These are phyloP conservation scores for Elmis aenea DNA, from an alignment of 2,888 invertebrate species.

Conservation along the genomic window DNA sequence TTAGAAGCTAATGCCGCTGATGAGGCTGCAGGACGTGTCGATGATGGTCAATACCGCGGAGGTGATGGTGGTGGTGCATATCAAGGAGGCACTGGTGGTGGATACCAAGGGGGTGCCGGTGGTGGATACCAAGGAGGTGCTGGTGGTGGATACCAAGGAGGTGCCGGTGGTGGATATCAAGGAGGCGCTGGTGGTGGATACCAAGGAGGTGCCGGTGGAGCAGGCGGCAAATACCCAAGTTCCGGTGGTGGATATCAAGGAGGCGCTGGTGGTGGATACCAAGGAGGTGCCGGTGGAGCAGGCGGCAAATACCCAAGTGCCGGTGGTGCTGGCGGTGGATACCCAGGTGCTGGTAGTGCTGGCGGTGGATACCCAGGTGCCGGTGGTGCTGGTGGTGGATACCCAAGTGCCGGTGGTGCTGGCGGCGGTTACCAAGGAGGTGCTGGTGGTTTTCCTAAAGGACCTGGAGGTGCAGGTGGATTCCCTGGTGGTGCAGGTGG, in stretches of 20 bases:
- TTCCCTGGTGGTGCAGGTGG: slow-evolving; percentile 28
- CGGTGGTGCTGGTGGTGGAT: slow-evolving; percentile 27
- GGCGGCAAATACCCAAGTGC: too few relatives aligned
- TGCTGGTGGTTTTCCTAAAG: too few relatives aligned
- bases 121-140: too few relatives aligned
- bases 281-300: slow-evolving; percentile 29
- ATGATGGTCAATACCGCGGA: slow-evolving; percentile 20
- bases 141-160: slow-evolving; percentile 27
- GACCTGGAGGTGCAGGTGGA: slow-evolving; percentile 25
- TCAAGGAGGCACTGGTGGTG: slow-evolving; percentile 25
- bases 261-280: slow-evolving; percentile 19
- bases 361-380: too few relatives aligned
- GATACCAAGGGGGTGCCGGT: slow-evolving; percentile 25
- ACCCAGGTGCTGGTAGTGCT: too few relatives aligned
- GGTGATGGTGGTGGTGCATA: slow-evolving; percentile 26
- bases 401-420: slow-evolving; percentile 26
- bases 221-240: too few relatives aligned
- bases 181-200: slow-evolving; percentile 28
- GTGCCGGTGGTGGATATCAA: slow-evolving; percentile 26
- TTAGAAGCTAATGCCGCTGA: slow-evolving; percentile 51
- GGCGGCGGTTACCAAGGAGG: slow-evolving; percentile 22
- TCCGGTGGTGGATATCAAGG: slow-evolving; percentile 28
- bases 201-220: slow-evolving; percentile 20
- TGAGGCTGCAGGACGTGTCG: slow-evolving; percentile 36
- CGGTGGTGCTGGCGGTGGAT: too few relatives aligned